Evolutionary conservation across 2,113 vertebrate genomes (phyloP), one percentile per base, ranked within the genome.

Genomic region (Microcebus jonahi): DNA sequence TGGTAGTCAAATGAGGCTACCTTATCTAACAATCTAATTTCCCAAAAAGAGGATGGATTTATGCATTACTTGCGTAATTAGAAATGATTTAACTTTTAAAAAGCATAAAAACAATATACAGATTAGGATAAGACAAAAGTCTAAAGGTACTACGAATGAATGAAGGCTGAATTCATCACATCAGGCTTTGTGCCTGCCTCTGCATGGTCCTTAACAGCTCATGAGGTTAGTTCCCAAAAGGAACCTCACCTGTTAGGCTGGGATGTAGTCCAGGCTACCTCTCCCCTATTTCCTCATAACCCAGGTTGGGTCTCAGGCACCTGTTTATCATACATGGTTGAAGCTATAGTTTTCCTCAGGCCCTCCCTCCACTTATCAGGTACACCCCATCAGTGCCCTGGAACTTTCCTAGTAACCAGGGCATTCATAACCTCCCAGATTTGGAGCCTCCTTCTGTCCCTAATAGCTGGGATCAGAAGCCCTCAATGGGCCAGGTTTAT

Each of bases 211-310:
- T 87, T 65, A 23, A 23, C 4, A 87, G 45, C 88, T 94, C 14
- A 61, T 27, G 27, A 50, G 4, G 31, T 55, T 61, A 75, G 55
- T 85, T 95, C 39, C 77, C 55, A 45, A 85, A 59, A 73, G 39
- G 25, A 90, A 81, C n/a, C n/a, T 84, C 48, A 57, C 67, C 65
- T 34, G 34, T 59, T 89, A 48, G n/a, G 42, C 61, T 42, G 21
- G 50, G 70, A 91, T 63, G 21, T 71, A 42, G 61, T 61, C 91
- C 77, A 93, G 83, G 68, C 18, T 93, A 94, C 94, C 81, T 84
- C 82, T 90, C 76, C 59, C 57, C 81, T 84, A 80, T 57, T 91
- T 96, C 92, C 90, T 97, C 63, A 95, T n/a, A 88, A 87, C 68
- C 42, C 48, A 93, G 18, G 6, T 2, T 86, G 75, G 79, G 68